These are phyloP conservation scores for Trissoscelio sp. DNA, from an alignment of 2,888 invertebrate genomes.

Conservation along the genomic window DNA sequence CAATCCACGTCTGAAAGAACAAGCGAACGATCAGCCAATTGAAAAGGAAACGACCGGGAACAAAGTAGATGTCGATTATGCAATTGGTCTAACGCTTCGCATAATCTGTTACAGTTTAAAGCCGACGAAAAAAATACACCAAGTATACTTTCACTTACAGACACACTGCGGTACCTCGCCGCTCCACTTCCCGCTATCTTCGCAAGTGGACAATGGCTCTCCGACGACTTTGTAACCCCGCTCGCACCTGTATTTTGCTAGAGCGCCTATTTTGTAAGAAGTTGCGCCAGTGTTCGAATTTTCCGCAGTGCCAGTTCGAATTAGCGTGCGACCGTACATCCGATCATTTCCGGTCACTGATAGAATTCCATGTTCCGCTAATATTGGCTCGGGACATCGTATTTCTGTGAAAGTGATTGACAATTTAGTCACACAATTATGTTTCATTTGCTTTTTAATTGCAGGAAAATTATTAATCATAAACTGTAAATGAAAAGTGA, in stretches of 20 bases:
- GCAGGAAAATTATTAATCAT: no score
- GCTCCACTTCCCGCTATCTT: slow-evolving; percentile 94
- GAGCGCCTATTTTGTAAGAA: slow-evolving; percentile 93
- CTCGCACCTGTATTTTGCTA: slow-evolving; percentile 95
- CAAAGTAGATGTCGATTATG: slow-evolving; percentile 29
- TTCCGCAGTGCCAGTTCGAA: slow-evolving; percentile 88
- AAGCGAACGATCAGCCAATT: slow-evolving; percentile 29
- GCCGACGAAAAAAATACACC: slow-evolving; percentile 10
- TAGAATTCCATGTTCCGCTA: slow-evolving; percentile 93
- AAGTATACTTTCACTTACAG: slow-evolving; percentile 86
- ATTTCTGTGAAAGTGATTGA: slow-evolving; percentile 87
- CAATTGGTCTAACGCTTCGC: slow-evolving; percentile 52
- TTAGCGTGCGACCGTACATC: slow-evolving; percentile 93
- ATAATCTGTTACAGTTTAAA: slow-evolving; percentile 52
- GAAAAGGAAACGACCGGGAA: slow-evolving; percentile 37
- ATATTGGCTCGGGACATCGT: slow-evolving; percentile 92
- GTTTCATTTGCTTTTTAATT: not conserved
- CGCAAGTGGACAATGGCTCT: slow-evolving; percentile 93
- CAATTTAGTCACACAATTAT: slow-evolving; percentile 31
- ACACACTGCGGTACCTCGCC: slow-evolving; percentile 92
- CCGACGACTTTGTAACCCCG: slow-evolving; percentile 94
- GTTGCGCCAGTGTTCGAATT: slow-evolving; percentile 87
- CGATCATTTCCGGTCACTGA: slow-evolving; percentile 96
- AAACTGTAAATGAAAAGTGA: no score
- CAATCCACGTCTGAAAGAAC: slow-evolving; percentile 91